Evolutionary conservation across 2,888 invertebrate genomes (phyloP), one percentile per base, ranked within the genome.

Genomic region (Chorisops tibialis): DNA sequence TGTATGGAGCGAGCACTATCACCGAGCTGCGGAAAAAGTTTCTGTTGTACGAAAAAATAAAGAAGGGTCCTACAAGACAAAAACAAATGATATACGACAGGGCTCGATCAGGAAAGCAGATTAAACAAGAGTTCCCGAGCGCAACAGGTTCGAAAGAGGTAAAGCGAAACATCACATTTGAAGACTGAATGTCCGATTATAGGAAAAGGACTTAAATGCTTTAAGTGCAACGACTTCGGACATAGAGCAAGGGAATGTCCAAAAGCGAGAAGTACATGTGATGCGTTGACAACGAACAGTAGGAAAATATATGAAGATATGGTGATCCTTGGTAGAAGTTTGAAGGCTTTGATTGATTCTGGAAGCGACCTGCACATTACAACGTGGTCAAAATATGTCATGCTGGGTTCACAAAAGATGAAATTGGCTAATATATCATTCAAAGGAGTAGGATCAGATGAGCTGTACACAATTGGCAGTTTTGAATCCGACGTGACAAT

Each of bases 181-280:
- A 51, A n/a, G 30, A 61, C 12, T 7, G 45, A 61, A 11, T 52
- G 45, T 14, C 52, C 61, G 30, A 37, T 35, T 30, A 61, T 49
- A 43, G 11, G 50, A 61, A 61, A 43, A 24, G 51, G 61, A n/a
- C 39, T 18, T 11, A 61, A 51, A 16, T 61, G 24, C 16, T 61
- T 61, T 37, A 12, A 24, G 3, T 61, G 61, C 37, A 61, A 61
- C 39, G 39, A 39, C 12, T 39, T 39, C 16, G 39, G 16, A 39
- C 16, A 39, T 39, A 39, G 39, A 39, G 39, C 39, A 14, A 39
- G 12, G 4, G 39, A 39, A 39, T 39, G 39, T 12, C 39, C 39
- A 39, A 39, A 39, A 39, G 39, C 39, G 7, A 24, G 7, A 12
- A 39, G 4, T 12, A 39, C 39, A 14, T 39, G 24, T 12, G 39